A percentile compares a stretch with the other conserved stretches of the same genome.
phyloP scores from a whole-genome alignment of 2,888 invertebrate species.

The Elmis aenea region DNA sequence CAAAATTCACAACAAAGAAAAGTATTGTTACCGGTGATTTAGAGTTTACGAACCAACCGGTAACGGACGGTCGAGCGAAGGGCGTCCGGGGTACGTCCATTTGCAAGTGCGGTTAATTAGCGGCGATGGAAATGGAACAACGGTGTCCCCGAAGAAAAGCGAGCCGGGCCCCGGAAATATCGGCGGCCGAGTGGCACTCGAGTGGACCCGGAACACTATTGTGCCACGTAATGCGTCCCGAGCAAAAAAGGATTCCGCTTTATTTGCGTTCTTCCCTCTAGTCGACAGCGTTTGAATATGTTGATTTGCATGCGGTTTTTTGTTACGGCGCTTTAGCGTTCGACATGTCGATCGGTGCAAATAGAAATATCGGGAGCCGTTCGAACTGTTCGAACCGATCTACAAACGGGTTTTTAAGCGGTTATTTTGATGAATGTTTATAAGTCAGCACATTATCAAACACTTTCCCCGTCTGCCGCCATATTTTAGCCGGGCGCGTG shows the following conservation, averaged over 20 bases:
- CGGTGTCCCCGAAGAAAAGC: constrained; percentile 12
- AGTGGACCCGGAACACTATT: constrained; percentile 22
- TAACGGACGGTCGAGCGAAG: background rate
- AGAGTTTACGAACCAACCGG: background rate
- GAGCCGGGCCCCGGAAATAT: constrained; percentile 21
- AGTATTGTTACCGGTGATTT: constrained; percentile 2
- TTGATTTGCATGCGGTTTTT: constrained; percentile 30
- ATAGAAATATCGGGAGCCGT: constrained; percentile 23
- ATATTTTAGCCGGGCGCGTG: constrained; percentile 35
- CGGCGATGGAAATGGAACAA: constrained; percentile 10
- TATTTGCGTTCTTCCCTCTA: constrained; percentile 21
- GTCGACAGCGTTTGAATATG: constrained; percentile 31
- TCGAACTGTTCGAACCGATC: too few species aligned
- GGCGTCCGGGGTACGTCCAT: constrained; percentile 7
- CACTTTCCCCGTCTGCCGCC: constrained; percentile 32
- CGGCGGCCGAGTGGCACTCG: constrained; percentile 18
- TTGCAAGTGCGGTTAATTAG: constrained; percentile 17
- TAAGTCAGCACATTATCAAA: constrained; percentile 40
- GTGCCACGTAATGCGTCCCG: constrained; percentile 16
- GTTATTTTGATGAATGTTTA: constrained; percentile 36
- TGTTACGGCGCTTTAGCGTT: constrained; percentile 19
- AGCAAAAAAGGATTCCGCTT: constrained; percentile 23
- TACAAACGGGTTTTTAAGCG: constrained; percentile 25
- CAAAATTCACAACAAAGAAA: constrained; percentile 2
- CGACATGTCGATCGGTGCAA: constrained; percentile 22